Conservation (phyloP, 2,113 vertebrate genomes). For the Okapia johnstoni region DNA sequence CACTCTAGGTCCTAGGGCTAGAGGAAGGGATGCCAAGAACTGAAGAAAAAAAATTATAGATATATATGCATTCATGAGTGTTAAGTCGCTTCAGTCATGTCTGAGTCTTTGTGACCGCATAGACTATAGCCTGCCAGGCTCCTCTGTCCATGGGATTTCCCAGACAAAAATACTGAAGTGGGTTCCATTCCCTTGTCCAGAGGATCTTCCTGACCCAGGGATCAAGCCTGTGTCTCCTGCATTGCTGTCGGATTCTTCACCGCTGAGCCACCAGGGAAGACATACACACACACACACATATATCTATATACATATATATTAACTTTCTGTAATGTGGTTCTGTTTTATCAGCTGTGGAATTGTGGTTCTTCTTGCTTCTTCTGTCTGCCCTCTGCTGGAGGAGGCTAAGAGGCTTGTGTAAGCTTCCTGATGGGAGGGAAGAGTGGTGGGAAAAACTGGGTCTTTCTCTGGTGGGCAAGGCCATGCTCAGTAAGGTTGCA, state of each 20-base stretch:
- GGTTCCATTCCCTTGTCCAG: background rate
- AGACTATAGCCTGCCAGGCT: background rate
- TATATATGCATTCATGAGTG: background rate
- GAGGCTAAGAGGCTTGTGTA: background rate
- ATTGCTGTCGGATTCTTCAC: background rate
- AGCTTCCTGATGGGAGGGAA: background rate
- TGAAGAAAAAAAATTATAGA: background rate
- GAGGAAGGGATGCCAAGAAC: background rate
- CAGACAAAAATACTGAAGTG: background rate
- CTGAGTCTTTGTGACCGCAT: background rate
- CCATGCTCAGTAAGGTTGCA: background rate
- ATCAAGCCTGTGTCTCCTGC: background rate
- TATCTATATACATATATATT: background rate
- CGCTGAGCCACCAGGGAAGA: background rate
- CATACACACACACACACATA: background rate
- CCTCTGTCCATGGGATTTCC: background rate
- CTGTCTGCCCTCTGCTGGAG: background rate
- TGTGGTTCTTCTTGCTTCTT: background rate
- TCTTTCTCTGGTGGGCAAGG: background rate
- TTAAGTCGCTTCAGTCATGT: background rate
- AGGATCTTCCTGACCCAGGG: background rate
- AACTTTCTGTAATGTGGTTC: background rate
- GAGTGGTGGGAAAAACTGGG: background rate
- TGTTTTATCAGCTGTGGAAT: background rate
- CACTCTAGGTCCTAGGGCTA: background rate